phyloP scores from a whole-genome alignment of 2,113 vertebrate genomes.

The Sylvilagus bachmani region DNA sequence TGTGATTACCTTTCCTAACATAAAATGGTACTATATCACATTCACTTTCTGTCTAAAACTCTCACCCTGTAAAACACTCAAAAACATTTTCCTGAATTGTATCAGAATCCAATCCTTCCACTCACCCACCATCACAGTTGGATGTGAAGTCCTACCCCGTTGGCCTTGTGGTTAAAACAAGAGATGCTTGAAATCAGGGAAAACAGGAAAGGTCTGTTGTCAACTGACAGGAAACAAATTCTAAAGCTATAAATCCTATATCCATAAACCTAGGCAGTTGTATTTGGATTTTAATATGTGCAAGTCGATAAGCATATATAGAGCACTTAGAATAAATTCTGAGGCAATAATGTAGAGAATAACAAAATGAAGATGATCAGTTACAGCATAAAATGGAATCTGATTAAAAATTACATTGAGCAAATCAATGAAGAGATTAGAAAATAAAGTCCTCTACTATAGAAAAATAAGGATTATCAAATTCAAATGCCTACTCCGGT shows the following conservation, averaged over 20 bases:
- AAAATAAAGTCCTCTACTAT: not conserved
- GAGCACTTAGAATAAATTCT: not conserved
- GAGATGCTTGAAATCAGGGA: not conserved
- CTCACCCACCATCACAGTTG: not conserved
- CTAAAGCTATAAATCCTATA: constrained; percentile 25
- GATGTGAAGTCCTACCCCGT: not conserved
- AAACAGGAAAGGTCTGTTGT: not conserved
- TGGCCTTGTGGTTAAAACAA: not conserved
- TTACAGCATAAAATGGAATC: not conserved
- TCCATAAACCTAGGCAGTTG: not conserved
- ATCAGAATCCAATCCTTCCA: not conserved
- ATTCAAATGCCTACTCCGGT: not conserved
- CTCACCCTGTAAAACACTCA: not conserved
- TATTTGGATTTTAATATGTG: not conserved
- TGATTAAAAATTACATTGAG: not conserved
- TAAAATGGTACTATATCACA: not conserved
- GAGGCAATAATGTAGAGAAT: not conserved
- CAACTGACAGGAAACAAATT: not conserved
- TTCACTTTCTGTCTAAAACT: not conserved
- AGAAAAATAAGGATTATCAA: not conserved
- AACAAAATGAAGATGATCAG: not conserved
- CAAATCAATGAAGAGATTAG: not conserved
- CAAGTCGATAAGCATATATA: not conserved
- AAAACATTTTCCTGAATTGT: not conserved
- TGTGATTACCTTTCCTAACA: not conserved